Base-by-base conservation (phyloP, 2,888 invertebrate species). In the Oscheius sp. region DNA sequence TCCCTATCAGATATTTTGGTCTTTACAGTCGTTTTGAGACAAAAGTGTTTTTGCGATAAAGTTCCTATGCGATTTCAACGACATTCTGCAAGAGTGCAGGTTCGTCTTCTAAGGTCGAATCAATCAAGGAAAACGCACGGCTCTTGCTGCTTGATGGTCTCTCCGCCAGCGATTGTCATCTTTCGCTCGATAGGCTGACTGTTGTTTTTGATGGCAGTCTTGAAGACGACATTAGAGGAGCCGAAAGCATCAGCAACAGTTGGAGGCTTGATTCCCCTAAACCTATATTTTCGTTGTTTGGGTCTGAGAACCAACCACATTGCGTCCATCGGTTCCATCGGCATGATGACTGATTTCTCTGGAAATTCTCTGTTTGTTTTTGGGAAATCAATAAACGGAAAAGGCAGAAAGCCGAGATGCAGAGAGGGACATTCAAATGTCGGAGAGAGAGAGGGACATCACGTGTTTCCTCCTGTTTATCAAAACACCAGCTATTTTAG, bases 281-380 rank as follows among this genome's bases (percentile, higher is more conserved):
- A 48, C 27, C 6, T 46, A 5, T 48, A 20, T n/a, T n/a, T n/a
- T n/a, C 42, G 42, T 42, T 42, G 4, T 42, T 10, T 42, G 4
- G 4, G 4, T 3, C 4, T 6, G 42, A 17, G 4, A 20, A 33
- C 33, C 23, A 34, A 33, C 61, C 61, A 61, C 61, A 61, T 61
- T 25, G 61, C 61, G 31, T 61, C 61, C 61, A 61, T 61, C 42
- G 61, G 61, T 23, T 61, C 45, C 61, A 61, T 61, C 55, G 55
- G 34, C 33, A 34, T 55, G 31, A 29, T 55, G 33, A 25, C 20
- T 4, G 23, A 5, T 48, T 17, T 4, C 23, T 48, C 15, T 5
- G 12, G 12, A n/a, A 3, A 25, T n/a, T 25, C 17, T 48, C 12
- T 23, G 25, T 20, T 17, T 10, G 12, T 4, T 3, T 23, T 23